A percentile compares a stretch with the other conserved stretches of the same genome.
phyloP scores from a whole-genome alignment of 2,113 vertebrate species.

The Enhydra lutris region DNA sequence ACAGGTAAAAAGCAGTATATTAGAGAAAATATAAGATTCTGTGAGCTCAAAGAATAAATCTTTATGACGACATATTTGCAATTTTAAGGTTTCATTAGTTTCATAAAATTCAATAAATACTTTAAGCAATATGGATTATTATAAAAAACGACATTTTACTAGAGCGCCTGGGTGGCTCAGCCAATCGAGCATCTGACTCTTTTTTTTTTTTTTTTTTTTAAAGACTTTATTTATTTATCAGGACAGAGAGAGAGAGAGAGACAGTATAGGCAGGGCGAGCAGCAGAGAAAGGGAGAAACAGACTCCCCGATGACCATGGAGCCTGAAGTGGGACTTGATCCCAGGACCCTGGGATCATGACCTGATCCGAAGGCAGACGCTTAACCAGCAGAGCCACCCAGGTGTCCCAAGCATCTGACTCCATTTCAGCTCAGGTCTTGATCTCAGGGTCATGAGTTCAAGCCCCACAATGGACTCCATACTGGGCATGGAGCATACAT shows the following conservation, averaged over 20 bases:
- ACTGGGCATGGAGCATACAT: neutral
- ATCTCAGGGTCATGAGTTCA: neutral
- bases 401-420: no score
- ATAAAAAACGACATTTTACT: neutral
- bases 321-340: no score
- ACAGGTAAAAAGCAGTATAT: conserved; percentile 83
- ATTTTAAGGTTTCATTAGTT: neutral
- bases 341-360: no score
- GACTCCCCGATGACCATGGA: no score
- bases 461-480: neutral
- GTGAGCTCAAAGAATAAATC: neutral
- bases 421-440: neutral
- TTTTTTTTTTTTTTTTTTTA: neutral
- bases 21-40: neutral
- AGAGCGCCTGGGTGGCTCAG: neutral
- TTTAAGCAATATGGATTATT: neutral
- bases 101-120: neutral
- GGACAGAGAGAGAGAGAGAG: no score
- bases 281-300: no score
- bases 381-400: no score
- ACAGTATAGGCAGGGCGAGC: no score
- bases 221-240: no score
- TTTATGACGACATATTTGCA: neutral
- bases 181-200: neutral
- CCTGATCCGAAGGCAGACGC: no score